A percentile compares a stretch with the other conserved stretches of the same genome.
phyloP scores from a whole-genome alignment of 2,113 vertebrate genomes.

The Podocnemis expansa region DNA sequence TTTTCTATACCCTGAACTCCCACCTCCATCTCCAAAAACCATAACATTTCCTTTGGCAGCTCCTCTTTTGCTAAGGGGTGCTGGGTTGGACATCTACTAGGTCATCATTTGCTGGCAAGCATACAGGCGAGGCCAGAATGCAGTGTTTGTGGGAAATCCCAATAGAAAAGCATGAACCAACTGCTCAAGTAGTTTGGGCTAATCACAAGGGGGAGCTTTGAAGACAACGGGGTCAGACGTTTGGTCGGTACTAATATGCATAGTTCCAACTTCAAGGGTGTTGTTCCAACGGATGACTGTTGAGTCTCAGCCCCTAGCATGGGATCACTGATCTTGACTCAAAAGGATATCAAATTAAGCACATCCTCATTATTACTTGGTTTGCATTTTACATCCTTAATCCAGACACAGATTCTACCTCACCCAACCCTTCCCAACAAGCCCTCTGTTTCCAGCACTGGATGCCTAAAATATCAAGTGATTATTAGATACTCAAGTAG shows the following conservation, averaged over 20 bases:
- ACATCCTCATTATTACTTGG: neutral
- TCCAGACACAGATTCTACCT: neutral
- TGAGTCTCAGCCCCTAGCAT: neutral
- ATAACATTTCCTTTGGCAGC: neutral
- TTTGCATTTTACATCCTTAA: neutral
- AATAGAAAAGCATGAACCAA: neutral
- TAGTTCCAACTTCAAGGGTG: neutral
- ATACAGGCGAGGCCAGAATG: neutral
- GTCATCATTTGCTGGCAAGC: conserved; percentile 18
- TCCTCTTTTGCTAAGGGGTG: neutral
- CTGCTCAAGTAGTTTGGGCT: neutral
- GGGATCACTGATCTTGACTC: neutral
- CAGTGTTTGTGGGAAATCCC: neutral
- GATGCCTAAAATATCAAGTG: neutral
- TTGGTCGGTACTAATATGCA: neutral
- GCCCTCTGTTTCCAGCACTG: neutral
- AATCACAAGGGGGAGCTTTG: neutral
- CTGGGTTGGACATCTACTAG: neutral
- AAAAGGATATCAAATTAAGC: neutral
- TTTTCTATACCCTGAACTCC: neutral
- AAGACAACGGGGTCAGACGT: neutral
- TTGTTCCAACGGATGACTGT: neutral
- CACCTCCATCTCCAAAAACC: neutral
- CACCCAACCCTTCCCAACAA: neutral
- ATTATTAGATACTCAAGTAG: neutral